phyloP scores from a whole-genome alignment of 92 coral and sea anemone genomes.

The Siderastrea siderea region DNA sequence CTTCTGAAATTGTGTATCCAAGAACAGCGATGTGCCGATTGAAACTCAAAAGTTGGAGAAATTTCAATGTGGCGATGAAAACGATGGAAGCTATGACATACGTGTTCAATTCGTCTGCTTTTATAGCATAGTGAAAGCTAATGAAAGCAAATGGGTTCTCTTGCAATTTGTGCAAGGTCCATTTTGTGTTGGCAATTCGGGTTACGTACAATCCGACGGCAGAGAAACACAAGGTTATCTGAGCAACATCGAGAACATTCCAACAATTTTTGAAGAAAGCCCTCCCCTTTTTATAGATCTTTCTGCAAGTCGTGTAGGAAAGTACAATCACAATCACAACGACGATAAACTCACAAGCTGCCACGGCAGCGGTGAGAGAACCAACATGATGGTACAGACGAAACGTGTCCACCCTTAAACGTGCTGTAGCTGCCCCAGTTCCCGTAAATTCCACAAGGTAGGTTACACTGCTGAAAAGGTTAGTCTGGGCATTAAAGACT shows the following conservation, averaged over 20 bases:
- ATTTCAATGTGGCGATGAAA: slow-evolving; percentile 74
- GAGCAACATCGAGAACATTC: slow-evolving; percentile 58
- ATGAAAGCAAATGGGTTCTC: slow-evolving; percentile 65
- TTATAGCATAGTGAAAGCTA: slow-evolving; percentile 60
- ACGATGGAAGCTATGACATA: slow-evolving; percentile 67
- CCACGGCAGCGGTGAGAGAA: neutral
- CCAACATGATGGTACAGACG: slow-evolving; percentile 78
- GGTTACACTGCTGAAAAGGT: slow-evolving; percentile 76
- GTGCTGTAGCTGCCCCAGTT: slow-evolving; percentile 67
- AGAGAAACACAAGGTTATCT: slow-evolving; percentile 49
- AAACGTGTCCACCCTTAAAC: slow-evolving; percentile 70
- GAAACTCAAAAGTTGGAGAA: slow-evolving; percentile 71
- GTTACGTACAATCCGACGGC: slow-evolving; percentile 62
- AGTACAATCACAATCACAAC: slow-evolving; percentile 33
- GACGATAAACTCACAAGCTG: slow-evolving; percentile 60
- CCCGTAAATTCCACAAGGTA: slow-evolving; percentile 73
- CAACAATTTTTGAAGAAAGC: slow-evolving; percentile 57
- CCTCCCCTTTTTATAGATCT: slow-evolving; percentile 31
- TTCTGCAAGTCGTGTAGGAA: slow-evolving; percentile 51
- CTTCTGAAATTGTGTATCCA: slow-evolving; percentile 45
- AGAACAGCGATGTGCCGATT: slow-evolving; percentile 69
- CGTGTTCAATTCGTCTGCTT: slow-evolving; percentile 67
- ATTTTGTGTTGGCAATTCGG: slow-evolving; percentile 49
- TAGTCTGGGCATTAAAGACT: slow-evolving; percentile 76
- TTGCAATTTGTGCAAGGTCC: slow-evolving; percentile 61